A percentile compares a stretch with the other conserved stretches of the same genome.
Conservation (phyloP, 2,797 vertebrate genomes). For the Falco cherrug region DNA sequence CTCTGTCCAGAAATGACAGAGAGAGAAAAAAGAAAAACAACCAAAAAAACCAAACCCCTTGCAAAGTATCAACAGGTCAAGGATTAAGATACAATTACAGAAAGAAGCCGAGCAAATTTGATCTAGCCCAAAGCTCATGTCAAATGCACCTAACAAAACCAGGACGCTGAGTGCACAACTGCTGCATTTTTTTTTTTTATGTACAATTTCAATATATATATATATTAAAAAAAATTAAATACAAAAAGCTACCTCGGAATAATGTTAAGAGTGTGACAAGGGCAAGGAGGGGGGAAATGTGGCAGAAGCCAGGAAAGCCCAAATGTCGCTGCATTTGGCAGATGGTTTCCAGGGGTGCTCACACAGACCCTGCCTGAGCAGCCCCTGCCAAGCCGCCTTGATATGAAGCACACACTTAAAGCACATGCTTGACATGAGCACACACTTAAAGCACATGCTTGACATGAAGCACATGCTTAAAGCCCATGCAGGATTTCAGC, state of each 20-base stretch:
- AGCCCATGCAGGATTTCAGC: background rate
- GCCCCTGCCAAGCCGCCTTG: background rate
- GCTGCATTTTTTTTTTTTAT: background rate
- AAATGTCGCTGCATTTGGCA: fast-evolving
- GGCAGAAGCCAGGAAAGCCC: background rate
- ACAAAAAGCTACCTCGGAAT: slow-evolving; percentile 49
- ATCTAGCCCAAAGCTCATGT: slow-evolving; percentile 57
- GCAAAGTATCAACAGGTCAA: background rate
- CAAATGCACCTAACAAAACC: slow-evolving; percentile 7
- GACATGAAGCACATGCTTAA: background rate
- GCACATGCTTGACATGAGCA: background rate
- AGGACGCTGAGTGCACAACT: background rate
- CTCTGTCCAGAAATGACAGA: background rate
- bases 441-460: background rate
- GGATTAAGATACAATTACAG: background rate
- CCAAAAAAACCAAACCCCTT: background rate
- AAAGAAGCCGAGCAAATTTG: slow-evolving; percentile 26
- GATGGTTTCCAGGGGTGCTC: background rate
- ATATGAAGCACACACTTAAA: background rate
- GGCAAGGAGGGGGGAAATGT: background rate
- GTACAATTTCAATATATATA: background rate
- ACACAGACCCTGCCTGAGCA: background rate
- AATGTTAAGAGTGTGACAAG: slow-evolving; percentile 38
- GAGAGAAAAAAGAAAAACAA: background rate
- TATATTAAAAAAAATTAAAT: background rate